Evolutionary conservation across 2,888 invertebrate genomes (phyloP).

Genomic region (Acrobasis suavella): DNA sequence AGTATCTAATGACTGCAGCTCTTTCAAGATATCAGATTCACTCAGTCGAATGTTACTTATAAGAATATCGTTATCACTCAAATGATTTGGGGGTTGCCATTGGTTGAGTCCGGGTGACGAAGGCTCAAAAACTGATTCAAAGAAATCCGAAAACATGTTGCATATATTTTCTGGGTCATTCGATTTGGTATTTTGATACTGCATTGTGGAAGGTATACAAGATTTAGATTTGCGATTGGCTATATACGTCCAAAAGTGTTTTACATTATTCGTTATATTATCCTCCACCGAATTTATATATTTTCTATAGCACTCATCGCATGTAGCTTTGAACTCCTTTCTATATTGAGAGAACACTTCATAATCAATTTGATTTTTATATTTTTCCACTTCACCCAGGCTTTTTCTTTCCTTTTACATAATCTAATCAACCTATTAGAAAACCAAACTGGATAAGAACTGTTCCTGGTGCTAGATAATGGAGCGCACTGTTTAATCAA

Average conservation of each 20-base stretch:
- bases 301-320: background rate
- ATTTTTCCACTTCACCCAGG: constrained; percentile 2
- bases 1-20: background rate
- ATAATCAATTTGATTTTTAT: background rate
- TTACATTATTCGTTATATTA: background rate
- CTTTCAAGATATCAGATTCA: background rate
- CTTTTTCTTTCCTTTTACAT: background rate
- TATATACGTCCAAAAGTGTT: background rate
- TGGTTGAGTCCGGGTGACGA: background rate
- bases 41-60: background rate
- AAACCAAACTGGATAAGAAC: constrained; percentile 2
- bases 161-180: background rate
- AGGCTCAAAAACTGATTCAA: background rate
- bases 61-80: background rate
- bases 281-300: background rate
- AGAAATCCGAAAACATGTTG: background rate
- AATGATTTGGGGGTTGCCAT: background rate
- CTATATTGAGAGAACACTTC: background rate
- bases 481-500: background rate
- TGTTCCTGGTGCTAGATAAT: background rate
- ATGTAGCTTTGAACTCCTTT: background rate
- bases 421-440: background rate
- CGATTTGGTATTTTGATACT: background rate
- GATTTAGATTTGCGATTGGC: background rate
- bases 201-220: constrained; percentile 1